These are phyloP conservation scores for Brachionus asplanchnoidis DNA, from an alignment of 1,140 invertebrate species.

Conservation along the genomic window DNA sequence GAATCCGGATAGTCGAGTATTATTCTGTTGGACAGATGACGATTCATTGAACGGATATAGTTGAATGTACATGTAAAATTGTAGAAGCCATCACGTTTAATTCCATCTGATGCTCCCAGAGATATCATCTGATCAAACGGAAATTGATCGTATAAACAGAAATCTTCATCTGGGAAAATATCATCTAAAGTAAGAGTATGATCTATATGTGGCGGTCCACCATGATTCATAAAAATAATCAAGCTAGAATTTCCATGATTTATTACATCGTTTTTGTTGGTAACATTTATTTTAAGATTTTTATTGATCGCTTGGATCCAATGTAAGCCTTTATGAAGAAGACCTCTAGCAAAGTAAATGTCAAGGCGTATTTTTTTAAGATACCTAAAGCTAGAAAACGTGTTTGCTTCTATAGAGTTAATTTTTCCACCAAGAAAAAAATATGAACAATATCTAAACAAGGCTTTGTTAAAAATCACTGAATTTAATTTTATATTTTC, in stretches of 20 bases:
- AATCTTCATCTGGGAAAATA: background rate
- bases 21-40: background rate
- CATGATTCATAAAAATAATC: background rate
- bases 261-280: background rate
- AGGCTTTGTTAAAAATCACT: background rate
- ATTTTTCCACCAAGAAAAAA: background rate
- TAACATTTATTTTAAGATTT: background rate
- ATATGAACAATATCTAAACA: background rate
- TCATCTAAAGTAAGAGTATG: background rate
- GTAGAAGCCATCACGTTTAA: background rate
- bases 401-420: background rate
- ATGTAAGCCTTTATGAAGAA: background rate
- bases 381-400: background rate
- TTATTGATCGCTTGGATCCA: background rate
- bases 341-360: background rate
- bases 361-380: background rate
- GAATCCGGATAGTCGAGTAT: background rate
- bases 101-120: background rate
- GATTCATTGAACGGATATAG: background rate
- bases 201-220: background rate
- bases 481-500: background rate
- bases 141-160: background rate
- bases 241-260: background rate
- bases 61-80: background rate
- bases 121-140: conserved; percentile 6